Evolutionary conservation across 2,797 vertebrate species (phyloP).

Genomic region (Tragopan temminckii): DNA sequence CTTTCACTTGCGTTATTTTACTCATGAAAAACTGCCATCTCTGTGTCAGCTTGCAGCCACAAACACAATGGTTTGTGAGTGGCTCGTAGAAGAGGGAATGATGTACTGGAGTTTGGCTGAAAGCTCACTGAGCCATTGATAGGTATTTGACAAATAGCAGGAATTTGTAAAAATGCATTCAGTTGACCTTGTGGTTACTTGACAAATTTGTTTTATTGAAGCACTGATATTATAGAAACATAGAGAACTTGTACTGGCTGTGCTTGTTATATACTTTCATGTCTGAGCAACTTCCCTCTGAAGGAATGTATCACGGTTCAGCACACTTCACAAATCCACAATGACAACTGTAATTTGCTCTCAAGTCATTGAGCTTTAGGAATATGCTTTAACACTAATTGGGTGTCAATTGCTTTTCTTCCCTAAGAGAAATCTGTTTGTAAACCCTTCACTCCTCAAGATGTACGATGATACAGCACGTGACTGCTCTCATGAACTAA

Average conservation of each 20-base stretch:
- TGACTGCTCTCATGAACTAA: slow-evolving; percentile 31
- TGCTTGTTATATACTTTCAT: slow-evolving; percentile 31
- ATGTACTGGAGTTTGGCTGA: accelerated
- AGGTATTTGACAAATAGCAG: slow-evolving; percentile 2
- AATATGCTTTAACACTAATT: slow-evolving; percentile 72
- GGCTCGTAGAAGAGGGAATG: neutral
- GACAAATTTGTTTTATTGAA: slow-evolving; percentile 12
- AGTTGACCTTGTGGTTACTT: neutral
- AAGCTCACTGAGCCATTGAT: neutral
- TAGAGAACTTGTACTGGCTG: neutral
- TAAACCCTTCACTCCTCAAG: slow-evolving; percentile 64
- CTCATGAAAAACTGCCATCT: neutral
- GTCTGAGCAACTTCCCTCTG: slow-evolving; percentile 29
- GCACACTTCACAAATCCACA: slow-evolving; percentile 55
- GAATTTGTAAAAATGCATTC: neutral
- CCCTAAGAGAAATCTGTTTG: slow-evolving; percentile 66
- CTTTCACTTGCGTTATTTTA: accelerated
- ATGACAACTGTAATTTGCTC: slow-evolving; percentile 72
- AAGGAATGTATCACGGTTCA: slow-evolving; percentile 55
- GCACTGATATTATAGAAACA: neutral
- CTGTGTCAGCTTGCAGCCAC: neutral
- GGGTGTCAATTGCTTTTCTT: slow-evolving; percentile 73
- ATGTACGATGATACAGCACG: neutral
- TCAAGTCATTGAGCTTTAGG: slow-evolving; percentile 65
- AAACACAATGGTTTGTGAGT: neutral